Evolutionary conservation across 2,888 invertebrate species (phyloP), one percentile per base, ranked within the genome.

Genomic region (Drosophila kuntzei): DNA sequence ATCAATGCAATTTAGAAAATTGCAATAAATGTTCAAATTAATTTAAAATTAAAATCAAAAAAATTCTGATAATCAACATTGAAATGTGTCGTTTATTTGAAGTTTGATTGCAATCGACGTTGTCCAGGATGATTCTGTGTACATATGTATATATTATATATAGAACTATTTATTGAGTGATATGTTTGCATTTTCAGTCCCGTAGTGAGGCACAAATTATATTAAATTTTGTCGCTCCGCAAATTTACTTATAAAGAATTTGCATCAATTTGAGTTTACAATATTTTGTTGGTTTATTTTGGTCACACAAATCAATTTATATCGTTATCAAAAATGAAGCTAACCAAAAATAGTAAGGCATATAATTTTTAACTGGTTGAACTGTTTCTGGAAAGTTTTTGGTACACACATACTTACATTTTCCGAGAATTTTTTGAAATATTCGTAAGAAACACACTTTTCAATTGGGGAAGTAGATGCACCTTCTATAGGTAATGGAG

Each of bases 1-100:
- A 87, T 82, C 88, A 79, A 71, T 74, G 83, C 77, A 77, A 82
- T 83, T 83, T 83, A 67, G 74, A 67, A 85, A 82, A 79, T 88
- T 75, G 75, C 65, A 82, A 82, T 86, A 71, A 68, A 62, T 32
- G 64, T 32, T 46, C 51, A 79, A 77, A 74, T 71, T 60, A 36
- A 66, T 81, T 76, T 70, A 47, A 60, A 85, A 70, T 74, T 67
- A 59, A 81, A 84, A 68, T 68, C 16, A 22, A 39, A 27, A 49
- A 39, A 34, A 32, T 43, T 44, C 39, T 43, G 41, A 22, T 60
- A 55, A 20, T 54, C 16, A 16, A 25, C 54, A 51, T 55, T 32
- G 34, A 59, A 59, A 51, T 53, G 16, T 43, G 46, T 47, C 53
- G 65, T 72, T 68, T 63, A 46, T 68, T 63, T 55, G 46, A 71